phyloP scores from a whole-genome alignment of 2,797 vertebrate species.

The Notamacropus eugenii region DNA sequence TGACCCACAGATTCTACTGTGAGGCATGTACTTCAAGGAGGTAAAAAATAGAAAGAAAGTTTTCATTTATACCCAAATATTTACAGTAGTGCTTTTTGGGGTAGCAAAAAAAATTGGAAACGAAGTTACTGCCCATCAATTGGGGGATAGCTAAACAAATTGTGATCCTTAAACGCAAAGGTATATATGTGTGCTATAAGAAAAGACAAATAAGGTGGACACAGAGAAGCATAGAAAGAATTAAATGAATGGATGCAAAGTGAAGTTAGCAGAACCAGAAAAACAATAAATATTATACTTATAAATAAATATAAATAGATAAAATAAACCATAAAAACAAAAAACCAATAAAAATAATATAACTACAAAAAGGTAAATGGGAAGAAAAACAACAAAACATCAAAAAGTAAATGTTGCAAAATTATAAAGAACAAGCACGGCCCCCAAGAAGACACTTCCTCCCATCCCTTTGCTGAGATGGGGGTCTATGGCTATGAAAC shows the following conservation, averaged over 20 bases:
- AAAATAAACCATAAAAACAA: too few relatives aligned
- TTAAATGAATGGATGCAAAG: not conserved
- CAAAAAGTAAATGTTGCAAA: not conserved
- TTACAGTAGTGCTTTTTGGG: not conserved
- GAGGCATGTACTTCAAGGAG: not conserved
- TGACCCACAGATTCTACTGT: not conserved
- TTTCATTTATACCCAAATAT: not conserved
- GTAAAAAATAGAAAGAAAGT: not conserved
- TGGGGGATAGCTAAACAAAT: not conserved
- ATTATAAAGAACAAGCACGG: not conserved
- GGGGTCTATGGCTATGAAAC: not conserved
- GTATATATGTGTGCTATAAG: not conserved
- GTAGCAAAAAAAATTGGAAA: not conserved
- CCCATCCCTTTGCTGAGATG: not conserved
- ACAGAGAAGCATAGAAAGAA: not conserved
- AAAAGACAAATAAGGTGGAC: not conserved
- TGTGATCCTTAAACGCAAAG: not conserved
- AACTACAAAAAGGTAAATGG: not conserved
- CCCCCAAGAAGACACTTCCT: not conserved
- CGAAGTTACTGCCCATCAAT: not conserved
- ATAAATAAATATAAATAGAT: too few relatives aligned
- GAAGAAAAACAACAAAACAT: not conserved
- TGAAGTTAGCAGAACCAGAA: not conserved
- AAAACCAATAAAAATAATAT: not conserved
- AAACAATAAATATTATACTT: not conserved